Base-by-base conservation (phyloP, 2,888 invertebrate species). In the Disparrhopalites patrizii region DNA sequence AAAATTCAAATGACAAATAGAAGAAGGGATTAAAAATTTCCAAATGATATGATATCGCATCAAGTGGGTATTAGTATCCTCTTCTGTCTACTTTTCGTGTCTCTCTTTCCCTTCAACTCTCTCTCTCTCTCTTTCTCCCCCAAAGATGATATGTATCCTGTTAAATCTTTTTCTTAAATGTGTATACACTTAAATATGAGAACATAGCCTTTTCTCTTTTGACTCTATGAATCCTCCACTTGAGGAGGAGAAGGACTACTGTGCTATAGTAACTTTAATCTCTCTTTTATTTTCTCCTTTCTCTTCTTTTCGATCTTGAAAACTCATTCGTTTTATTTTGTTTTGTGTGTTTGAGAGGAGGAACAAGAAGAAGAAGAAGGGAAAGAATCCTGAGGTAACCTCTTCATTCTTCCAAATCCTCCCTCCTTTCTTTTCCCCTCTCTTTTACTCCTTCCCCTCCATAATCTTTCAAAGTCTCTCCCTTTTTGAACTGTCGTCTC, bases 381-480 rank as follows among this genome's bases (percentile, higher is more conserved):
- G n/a, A n/a, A n/a, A n/a, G 62, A 56, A 65, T 47, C 47, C 50
- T 47, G 50, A 65, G 50, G 61, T 50, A 62, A 52, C 57, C 28
- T 27, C 30, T 47, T 36, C 55, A n/a, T n/a, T n/a, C n/a, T n/a
- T 47, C 31, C 20, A 64, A 63, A 50, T 60, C 60, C 50, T 66
- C n/a, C n/a, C n/a, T 66, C 63, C 40, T 68, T 65, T 67, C 65
- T 67, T 67, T 65, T 66, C 51, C 56, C 62, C 58, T n/a, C n/a
- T n/a, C n/a, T n/a, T n/a, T n/a, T n/a, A n/a, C n/a, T n/a, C n/a
- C n/a, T n/a, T n/a, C n/a, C n/a, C n/a, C n/a, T n/a, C n/a, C n/a
- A n/a, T 52, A 56, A 38, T 55, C 54, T 66, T 60, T 56, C 33
- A 66, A 40, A 54, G 31, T 50, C 65, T 62, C 63, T 63, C 63